Evolutionary conservation across 2,888 invertebrate genomes (phyloP).

Genomic region (Siphonodentalium dalli): DNA sequence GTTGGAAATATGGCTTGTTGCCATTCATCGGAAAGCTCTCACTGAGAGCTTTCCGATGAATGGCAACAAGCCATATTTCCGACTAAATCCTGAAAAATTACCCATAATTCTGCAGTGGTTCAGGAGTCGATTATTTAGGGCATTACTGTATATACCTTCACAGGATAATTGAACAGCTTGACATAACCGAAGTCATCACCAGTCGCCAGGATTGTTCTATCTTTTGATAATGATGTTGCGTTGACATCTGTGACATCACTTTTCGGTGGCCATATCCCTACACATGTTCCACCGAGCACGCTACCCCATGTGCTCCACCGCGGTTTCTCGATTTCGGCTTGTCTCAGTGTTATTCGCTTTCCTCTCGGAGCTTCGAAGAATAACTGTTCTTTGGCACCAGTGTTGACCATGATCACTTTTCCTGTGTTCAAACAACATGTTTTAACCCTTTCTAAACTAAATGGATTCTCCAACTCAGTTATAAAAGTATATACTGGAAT

Average conservation of each 20-base stretch:
- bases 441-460: not conserved
- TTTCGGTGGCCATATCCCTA: constrained; percentile 66
- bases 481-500: too few relatives aligned
- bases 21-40: too few relatives aligned
- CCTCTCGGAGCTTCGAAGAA: constrained; percentile 67
- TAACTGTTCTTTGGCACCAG: constrained; percentile 65
- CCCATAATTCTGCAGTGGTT: too few relatives aligned
- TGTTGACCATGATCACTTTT: constrained; percentile 62
- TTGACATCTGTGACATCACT: constrained; percentile 67
- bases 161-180: constrained; percentile 66
- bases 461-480: not conserved
- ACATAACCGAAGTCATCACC: constrained; percentile 67
- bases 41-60: too few relatives aligned
- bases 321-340: constrained; percentile 59
- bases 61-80: too few relatives aligned
- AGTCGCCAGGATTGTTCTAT: constrained; percentile 61
- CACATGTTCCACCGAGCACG: constrained; percentile 63
- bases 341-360: constrained; percentile 58
- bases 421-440: constrained; percentile 46
- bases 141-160: constrained; percentile 59
- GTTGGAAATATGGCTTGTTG: too few relatives aligned
- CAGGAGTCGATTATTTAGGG: too few relatives aligned
- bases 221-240: constrained; percentile 57
- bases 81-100: too few relatives aligned
- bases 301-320: constrained; percentile 65